Percentiles rank a stretch among this genome's conserved stretches.
phyloP scores from a whole-genome alignment of 2,797 vertebrate species.

The Anabas testudineus region DNA sequence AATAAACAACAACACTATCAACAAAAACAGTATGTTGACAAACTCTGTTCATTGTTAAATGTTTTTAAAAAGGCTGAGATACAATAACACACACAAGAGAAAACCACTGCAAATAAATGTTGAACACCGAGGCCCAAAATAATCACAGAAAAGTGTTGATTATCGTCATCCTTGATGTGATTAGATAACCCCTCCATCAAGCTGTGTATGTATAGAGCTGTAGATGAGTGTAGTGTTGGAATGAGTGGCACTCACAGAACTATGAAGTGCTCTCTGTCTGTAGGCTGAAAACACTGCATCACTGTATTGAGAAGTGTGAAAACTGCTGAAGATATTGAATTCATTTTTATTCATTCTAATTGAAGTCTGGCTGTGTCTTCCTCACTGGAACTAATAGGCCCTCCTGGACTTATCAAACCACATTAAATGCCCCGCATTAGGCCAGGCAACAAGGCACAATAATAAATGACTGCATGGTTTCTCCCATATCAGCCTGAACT shows the following conservation, averaged over 20 bases:
- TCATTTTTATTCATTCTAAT: constrained; percentile 25
- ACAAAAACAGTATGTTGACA: background rate
- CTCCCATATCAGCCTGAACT: constrained; percentile 33
- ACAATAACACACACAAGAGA: background rate
- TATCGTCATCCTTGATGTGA: background rate
- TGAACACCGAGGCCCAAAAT: background rate
- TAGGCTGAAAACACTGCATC: constrained; percentile 4
- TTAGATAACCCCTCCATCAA: constrained; percentile 24
- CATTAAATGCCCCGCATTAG: constrained; percentile 26
- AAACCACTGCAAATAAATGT: constrained; percentile 5
- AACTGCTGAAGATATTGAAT: constrained; percentile 18
- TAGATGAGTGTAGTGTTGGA: constrained; percentile 6
- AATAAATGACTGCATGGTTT: constrained; percentile 36
- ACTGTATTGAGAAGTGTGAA: constrained; percentile 10
- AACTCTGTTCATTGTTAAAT: constrained; percentile 1
- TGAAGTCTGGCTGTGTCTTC: background rate
- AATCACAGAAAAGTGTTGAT: constrained; percentile 17
- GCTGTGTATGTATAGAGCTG: constrained; percentile 2
- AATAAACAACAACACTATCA: too few relatives aligned
- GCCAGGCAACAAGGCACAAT: constrained; percentile 5
- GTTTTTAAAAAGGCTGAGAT: background rate
- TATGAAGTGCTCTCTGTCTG: constrained; percentile 12
- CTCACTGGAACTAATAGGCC: constrained; percentile 25
- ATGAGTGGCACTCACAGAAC: background rate
- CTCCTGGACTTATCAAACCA: constrained; percentile 23